These are phyloP conservation scores for Conus ventricosus DNA, from an alignment of 1,140 invertebrate species.

Conservation along the genomic window DNA sequence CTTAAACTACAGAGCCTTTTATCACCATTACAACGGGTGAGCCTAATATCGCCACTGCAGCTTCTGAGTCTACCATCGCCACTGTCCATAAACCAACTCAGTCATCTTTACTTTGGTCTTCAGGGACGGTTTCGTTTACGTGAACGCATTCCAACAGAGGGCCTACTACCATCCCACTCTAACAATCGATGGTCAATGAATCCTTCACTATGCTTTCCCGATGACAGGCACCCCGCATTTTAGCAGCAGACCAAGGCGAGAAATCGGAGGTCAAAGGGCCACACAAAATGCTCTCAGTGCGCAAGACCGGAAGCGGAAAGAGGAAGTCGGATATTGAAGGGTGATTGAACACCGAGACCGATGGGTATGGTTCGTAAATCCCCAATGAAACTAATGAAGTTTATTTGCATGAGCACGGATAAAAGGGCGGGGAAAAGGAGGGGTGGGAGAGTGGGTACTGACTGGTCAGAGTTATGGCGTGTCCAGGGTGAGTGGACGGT, in stretches of 20 bases:
- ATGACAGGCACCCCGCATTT: neutral
- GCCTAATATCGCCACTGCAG: too few species aligned
- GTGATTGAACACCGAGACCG: neutral
- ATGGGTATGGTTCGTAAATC: neutral
- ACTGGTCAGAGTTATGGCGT: too few species aligned
- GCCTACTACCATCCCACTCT: neutral
- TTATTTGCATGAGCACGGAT: neutral
- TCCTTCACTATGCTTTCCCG: neutral
- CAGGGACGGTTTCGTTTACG: too few species aligned
- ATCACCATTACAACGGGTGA: too few species aligned
- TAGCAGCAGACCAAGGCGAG: neutral
- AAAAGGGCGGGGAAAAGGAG: too few species aligned
- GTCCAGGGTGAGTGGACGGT: too few species aligned
- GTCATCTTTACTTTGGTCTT: too few species aligned
- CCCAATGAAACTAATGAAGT: neutral
- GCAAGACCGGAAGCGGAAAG: neutral
- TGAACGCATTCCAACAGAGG: too few species aligned
- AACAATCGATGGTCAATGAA: neutral
- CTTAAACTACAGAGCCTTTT: too few species aligned
- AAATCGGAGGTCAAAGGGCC: neutral
- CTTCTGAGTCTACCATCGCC: too few species aligned
- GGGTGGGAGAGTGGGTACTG: too few species aligned
- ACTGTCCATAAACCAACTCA: too few species aligned
- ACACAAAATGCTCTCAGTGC: neutral
- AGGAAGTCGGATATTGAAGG: neutral